Evolutionary conservation across 1,140 invertebrate genomes (phyloP).

Genomic region (Plodia interpunctella): DNA sequence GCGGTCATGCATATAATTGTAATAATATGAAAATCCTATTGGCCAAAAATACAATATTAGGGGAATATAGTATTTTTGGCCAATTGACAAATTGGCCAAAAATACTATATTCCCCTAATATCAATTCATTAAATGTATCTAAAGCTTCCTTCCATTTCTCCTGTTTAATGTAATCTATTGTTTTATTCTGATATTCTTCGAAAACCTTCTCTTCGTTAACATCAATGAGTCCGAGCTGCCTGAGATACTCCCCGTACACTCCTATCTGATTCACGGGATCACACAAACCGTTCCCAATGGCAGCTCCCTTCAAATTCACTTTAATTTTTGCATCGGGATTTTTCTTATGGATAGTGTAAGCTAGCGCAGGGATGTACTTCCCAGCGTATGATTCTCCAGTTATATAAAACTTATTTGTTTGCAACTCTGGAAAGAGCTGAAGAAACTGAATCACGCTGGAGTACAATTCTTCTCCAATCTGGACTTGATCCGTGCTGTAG

Average conservation of each 20-base stretch:
- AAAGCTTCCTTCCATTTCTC: no score
- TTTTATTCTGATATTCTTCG: conserved; percentile 72
- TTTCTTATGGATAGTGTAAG: conserved; percentile 82
- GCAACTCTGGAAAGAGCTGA: conserved; percentile 79
- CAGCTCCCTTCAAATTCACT: conserved; percentile 81
- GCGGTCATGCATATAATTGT: not conserved
- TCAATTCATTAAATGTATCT: no score
- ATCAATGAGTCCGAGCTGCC: conserved; percentile 85
- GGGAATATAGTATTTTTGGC: no score
- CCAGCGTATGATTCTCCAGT: conserved; percentile 90
- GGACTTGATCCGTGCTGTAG: conserved; percentile 79
- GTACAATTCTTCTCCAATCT: not conserved
- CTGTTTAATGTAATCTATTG: conserved; percentile 17
- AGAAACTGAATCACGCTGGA: conserved; percentile 81
- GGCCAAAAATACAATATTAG: no score
- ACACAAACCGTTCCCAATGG: conserved; percentile 87
- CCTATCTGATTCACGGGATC: conserved; percentile 85
- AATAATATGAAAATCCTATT: no score
- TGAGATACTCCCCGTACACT: conserved; percentile 87
- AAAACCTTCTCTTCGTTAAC: conserved; percentile 77
- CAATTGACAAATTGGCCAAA: no score
- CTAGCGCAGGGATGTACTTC: conserved; percentile 86
- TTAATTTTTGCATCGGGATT: conserved; percentile 57
- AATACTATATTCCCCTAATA: no score
- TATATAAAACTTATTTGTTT: conserved; percentile 80